Evolutionary conservation across 2,113 vertebrate genomes (phyloP).

Genomic region (Lophochroa leadbeateri): DNA sequence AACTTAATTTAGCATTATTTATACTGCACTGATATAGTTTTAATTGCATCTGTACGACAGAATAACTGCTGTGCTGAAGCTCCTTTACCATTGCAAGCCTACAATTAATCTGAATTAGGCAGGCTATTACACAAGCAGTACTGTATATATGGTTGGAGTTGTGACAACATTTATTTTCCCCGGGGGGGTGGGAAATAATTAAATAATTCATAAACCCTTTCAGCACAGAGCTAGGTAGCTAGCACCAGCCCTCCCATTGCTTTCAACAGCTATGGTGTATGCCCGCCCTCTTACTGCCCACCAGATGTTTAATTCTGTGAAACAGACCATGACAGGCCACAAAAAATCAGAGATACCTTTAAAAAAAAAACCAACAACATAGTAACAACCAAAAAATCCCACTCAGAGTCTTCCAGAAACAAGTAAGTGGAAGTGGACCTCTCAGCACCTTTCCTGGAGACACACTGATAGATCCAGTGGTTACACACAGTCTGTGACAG

Average conservation of each 20-base stretch:
- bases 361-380: background rate
- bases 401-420: background rate
- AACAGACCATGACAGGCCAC: background rate
- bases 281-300: background rate
- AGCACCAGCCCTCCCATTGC: background rate
- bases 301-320: background rate
- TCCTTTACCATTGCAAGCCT: conserved; percentile 47
- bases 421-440: conserved; percentile 28
- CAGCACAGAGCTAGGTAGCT: background rate
- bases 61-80: conserved; percentile 47
- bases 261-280: background rate
- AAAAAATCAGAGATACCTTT: conserved; percentile 51
- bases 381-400: background rate
- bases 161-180: conserved; percentile 13
- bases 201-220: background rate
- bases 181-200: background rate
- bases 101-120: conserved; percentile 69
- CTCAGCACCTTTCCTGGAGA: conserved; percentile 27
- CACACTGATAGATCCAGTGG: background rate
- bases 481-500: background rate
- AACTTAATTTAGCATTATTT: conserved; percentile 40
- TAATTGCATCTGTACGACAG: conserved; percentile 48
- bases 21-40: conserved; percentile 15
- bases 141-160: conserved; percentile 5
- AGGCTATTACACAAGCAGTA: conserved; percentile 25